Conservation (phyloP, 2,113 vertebrate genomes). For the Anarhynchus alexandrinus region DNA sequence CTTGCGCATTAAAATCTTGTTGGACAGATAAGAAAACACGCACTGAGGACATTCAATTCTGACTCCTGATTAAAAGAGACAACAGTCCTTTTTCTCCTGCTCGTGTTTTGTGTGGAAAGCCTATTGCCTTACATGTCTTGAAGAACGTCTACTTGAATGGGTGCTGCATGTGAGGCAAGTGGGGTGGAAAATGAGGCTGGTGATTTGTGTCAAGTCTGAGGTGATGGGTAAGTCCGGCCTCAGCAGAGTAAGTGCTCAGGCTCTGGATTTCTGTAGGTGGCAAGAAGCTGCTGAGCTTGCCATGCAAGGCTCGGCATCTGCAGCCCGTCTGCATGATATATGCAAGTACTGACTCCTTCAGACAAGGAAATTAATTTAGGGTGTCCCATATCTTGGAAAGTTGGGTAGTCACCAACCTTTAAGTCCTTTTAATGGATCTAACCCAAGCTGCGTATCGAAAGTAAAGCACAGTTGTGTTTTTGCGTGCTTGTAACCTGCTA, state of each 20-base stretch:
- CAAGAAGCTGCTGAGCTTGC: background rate
- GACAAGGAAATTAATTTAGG: background rate
- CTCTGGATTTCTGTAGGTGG: background rate
- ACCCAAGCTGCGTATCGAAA: background rate
- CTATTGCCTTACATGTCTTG: background rate
- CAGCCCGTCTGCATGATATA: background rate
- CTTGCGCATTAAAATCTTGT: background rate
- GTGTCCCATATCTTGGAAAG: background rate
- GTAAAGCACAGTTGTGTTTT: background rate
- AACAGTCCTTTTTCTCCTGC: background rate
- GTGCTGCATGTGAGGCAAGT: background rate
- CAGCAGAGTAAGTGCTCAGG: background rate
- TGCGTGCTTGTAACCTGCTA: background rate
- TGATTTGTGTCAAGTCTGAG: background rate
- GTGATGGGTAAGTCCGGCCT: background rate
- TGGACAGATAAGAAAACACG: background rate
- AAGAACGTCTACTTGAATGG: background rate
- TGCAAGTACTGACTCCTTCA: background rate
- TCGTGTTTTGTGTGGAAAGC: background rate
- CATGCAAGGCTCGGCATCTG: background rate
- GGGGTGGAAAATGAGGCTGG: accelerated
- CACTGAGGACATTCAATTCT: accelerated
- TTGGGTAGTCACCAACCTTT: background rate
- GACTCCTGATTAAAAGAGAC: background rate
- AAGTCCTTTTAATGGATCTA: background rate